Conservation (phyloP, 2,888 invertebrate genomes). For the Neoascia interrupta region DNA sequence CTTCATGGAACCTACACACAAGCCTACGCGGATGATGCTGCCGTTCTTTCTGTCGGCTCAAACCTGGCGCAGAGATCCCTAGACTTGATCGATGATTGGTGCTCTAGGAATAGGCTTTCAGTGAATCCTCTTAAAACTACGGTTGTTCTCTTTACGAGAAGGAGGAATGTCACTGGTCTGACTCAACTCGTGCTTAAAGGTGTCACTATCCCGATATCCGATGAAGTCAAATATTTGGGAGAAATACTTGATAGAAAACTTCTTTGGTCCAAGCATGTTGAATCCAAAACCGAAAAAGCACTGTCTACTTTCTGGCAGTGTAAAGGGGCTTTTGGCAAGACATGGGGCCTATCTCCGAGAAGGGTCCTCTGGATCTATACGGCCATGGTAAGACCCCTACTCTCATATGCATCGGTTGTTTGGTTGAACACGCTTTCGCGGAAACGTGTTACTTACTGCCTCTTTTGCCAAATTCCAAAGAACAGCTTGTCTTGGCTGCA, state of each 20-base stretch:
- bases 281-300: not conserved
- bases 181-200: not conserved
- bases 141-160: constrained; percentile 2
- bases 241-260: not conserved
- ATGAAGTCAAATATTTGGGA: not conserved
- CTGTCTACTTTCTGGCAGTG: not conserved
- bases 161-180: not conserved
- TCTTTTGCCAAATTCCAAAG: constrained; percentile 10
- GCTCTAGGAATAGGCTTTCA: not conserved
- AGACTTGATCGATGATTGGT: not conserved
- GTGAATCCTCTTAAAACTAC: constrained; percentile 2
- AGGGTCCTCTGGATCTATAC: not conserved
- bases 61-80: not conserved
- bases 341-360: not conserved
- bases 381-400: not conserved
- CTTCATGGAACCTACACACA: not conserved
- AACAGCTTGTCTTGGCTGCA: constrained; percentile 3
- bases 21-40: not conserved
- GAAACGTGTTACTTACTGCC: not conserved
- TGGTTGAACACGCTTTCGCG: not conserved
- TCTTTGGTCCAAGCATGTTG: not conserved
- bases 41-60: constrained; percentile 1
- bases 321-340: not conserved
- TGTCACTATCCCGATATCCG: not conserved
- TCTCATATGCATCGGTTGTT: not conserved